These are phyloP conservation scores for Coracopsis vasa DNA, from an alignment of 2,113 vertebrate genomes.

Conservation along the genomic window DNA sequence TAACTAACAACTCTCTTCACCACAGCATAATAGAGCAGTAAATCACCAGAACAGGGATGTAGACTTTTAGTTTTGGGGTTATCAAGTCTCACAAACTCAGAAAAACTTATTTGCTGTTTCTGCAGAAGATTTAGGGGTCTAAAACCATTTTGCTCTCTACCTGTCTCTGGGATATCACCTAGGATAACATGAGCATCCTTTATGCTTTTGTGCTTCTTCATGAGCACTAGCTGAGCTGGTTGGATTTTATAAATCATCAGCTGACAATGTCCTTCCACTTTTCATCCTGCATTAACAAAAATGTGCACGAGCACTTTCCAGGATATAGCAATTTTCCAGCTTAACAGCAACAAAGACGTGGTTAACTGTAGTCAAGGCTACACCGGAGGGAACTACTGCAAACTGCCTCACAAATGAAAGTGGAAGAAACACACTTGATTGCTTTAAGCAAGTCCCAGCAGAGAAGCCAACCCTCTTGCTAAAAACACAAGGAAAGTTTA, in stretches of 20 bases:
- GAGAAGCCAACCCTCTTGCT: neutral
- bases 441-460: neutral
- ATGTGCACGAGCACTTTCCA: neutral
- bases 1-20: no score
- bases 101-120: neutral
- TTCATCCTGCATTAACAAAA: neutral
- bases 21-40: no score
- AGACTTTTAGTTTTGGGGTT: no score
- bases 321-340: neutral
- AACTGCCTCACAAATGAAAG: neutral
- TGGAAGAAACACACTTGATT: neutral
- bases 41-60: no score
- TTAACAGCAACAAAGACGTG: neutral
- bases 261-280: neutral
- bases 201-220: neutral
- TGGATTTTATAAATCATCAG: neutral
- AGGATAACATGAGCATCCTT: neutral
- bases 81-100: neutral
- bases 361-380: neutral
- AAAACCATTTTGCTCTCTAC: neutral
- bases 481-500: neutral
- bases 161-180: neutral
- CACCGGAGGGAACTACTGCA: neutral
- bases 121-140: neutral
- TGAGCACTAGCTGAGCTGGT: neutral